Conservation (phyloP, 1,140 invertebrate genomes). For the Drosophila bipectinata region DNA sequence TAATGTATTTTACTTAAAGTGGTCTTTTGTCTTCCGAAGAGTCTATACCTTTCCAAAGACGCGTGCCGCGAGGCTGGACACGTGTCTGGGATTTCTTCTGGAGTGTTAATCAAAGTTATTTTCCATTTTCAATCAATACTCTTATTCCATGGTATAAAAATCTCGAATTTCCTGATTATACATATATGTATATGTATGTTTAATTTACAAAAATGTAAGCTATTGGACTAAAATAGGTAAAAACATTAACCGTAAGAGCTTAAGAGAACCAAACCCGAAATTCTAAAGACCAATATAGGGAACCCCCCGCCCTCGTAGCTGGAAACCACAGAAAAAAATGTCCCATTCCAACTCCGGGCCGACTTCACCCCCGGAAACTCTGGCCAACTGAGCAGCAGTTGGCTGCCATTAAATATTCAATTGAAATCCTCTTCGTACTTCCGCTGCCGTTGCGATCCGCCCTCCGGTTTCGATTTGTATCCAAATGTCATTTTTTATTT, state of each 20-base stretch:
- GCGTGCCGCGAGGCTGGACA: neutral
- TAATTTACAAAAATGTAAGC: no score
- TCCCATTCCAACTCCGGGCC: slow-evolving; percentile 1
- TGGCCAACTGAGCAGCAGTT: slow-evolving; percentile 60
- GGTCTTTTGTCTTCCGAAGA: neutral
- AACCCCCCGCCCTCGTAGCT: slow-evolving; percentile 2
- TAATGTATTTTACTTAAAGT: neutral
- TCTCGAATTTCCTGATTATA: neutral
- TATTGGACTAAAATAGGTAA: neutral
- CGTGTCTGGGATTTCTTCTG: slow-evolving; percentile 4
- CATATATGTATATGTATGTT: no score
- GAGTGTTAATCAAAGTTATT: neutral
- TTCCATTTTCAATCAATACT: neutral
- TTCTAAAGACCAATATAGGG: slow-evolving; percentile 1
- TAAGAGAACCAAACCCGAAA: neutral
- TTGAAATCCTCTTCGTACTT: slow-evolving; percentile 49
- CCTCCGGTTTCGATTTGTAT: slow-evolving; percentile 75
- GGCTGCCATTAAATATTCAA: slow-evolving; percentile 80
- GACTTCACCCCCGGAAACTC: neutral
- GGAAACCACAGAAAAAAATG: slow-evolving; percentile 6
- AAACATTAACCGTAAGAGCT: neutral
- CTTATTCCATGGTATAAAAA: neutral
- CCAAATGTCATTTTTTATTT: slow-evolving; percentile 83
- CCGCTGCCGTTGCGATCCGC: neutral
- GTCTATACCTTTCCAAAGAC: neutral